phyloP scores from a whole-genome alignment of 2,888 invertebrate species.

The Nebria salina region DNA sequence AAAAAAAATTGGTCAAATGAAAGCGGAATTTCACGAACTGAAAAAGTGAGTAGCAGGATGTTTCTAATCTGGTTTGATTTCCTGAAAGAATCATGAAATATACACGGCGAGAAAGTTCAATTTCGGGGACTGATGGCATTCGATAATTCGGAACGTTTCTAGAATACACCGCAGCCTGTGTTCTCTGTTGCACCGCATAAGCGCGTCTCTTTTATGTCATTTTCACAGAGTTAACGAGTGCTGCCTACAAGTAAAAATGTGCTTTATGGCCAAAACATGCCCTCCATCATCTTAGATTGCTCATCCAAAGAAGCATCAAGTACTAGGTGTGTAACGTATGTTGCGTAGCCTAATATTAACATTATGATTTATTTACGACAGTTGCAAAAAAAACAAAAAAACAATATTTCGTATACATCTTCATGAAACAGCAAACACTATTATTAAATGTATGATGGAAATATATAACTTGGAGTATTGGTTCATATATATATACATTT shows the following conservation, averaged over 20 bases:
- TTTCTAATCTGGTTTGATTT: constrained; percentile 38
- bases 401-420: too few relatives aligned
- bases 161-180: constrained; percentile 32
- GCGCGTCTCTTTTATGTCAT: constrained; percentile 18
- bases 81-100: constrained; percentile 34
- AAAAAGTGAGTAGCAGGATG: constrained; percentile 24
- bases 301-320: background rate
- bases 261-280: constrained; percentile 25
- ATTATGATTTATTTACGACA: too few relatives aligned
- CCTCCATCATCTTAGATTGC: background rate
- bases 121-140: constrained; percentile 48
- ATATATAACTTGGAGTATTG: too few relatives aligned
- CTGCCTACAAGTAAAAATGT: constrained; percentile 15
- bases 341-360: too few relatives aligned
- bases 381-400: too few relatives aligned
- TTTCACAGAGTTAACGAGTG: constrained; percentile 18
- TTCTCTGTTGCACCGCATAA: background rate
- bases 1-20: constrained; percentile 22
- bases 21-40: background rate
- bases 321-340: too few relatives aligned
- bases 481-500: too few relatives aligned
- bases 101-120: constrained; percentile 30
- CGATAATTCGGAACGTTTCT: constrained; percentile 48
- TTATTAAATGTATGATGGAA: too few relatives aligned
- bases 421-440: too few relatives aligned